These are phyloP conservation scores for Acleris holmiana DNA, from an alignment of 2,888 invertebrate genomes.

Conservation along the genomic window DNA sequence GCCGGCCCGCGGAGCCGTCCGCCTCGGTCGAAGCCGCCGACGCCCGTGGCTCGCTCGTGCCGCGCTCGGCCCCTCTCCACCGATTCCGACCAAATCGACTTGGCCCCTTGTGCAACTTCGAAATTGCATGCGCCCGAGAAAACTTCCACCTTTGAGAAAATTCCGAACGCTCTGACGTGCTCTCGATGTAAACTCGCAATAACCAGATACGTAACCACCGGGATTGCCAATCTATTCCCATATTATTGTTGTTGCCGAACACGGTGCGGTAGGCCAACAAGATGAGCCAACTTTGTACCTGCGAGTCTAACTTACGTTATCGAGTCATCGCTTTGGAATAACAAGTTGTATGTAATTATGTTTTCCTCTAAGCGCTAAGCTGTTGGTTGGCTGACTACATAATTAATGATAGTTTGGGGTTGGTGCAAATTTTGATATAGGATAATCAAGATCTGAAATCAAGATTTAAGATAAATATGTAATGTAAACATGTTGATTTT, in stretches of 20 bases:
- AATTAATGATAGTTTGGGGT: no score
- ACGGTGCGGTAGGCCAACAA: conserved; percentile 23
- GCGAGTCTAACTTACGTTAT: conserved; percentile 22
- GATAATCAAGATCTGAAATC: no score
- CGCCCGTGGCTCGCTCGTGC: conserved; percentile 38
- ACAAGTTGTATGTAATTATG: conserved; percentile 5
- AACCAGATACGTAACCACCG: conserved; percentile 65
- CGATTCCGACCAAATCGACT: conserved; percentile 41
- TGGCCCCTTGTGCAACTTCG: conserved; percentile 67
- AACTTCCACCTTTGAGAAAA: conserved; percentile 76
- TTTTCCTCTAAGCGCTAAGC: no score
- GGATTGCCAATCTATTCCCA: conserved; percentile 67
- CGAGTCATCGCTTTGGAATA: conserved; percentile 10
- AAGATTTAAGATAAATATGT: no score
- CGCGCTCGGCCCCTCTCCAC: conserved; percentile 45
- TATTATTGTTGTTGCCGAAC: conserved; percentile 50
- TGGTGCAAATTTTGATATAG: no score
- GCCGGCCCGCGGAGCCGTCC: conserved; percentile 41
- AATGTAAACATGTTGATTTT: no score
- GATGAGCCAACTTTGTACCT: conserved; percentile 21
- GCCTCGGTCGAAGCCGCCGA: conserved; percentile 19
- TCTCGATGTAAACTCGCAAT: conserved; percentile 67
- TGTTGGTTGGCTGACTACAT: no score
- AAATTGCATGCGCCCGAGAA: conserved; percentile 74
- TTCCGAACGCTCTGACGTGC: conserved; percentile 68